Evolutionary conservation across 2,797 vertebrate genomes (phyloP), one percentile per base, ranked within the genome.

Genomic region (Streptopelia turtur): DNA sequence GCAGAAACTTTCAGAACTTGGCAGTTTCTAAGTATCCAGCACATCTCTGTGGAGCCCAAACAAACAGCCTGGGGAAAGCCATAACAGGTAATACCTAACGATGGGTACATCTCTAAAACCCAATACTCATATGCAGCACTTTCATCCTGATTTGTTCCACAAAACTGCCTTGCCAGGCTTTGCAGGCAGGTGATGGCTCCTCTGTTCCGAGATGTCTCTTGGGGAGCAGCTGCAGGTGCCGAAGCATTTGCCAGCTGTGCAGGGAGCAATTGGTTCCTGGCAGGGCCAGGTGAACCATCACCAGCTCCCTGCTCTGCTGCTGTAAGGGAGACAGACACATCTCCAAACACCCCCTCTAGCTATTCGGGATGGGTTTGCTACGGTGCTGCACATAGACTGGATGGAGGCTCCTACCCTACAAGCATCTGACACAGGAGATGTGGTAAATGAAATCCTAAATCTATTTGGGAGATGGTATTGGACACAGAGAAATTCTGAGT

Each of bases 191-290:
- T 3, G 0, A 71, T 5, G 30, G 55, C 53, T 87, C 31, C 53
- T 83, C 37, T 6, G 0, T 68, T 87, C 50, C 84, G 74, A 56
- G 61, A 74, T 3, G 1, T 84, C 70, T 95, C 94, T 82, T 1
- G 8, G 82, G 91, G 80, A 91, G 49, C 41, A 92, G 81, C 74
- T 88, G 52, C 83, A 87, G 72, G 60, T 78, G 69, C 79, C 84
- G 87, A 91, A 91, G 64, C n/a, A 35, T 83, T 93, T 95, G 57
- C 82, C 89, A 92, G 91, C 49, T 81, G 71, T 43, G 79, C 57
- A 94, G 41, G 37, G 84, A 94, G 53, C 47, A 87, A 91, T 65
- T 20, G 10, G 69, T 16, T 60, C 60, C 85, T 80, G 85, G 53
- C 76, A 87, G 53, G 23, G 53, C 49, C 33, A 82, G 50, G 5